phyloP scores from a whole-genome alignment of 2,888 invertebrate genomes.

The Pemphredon lugubris region DNA sequence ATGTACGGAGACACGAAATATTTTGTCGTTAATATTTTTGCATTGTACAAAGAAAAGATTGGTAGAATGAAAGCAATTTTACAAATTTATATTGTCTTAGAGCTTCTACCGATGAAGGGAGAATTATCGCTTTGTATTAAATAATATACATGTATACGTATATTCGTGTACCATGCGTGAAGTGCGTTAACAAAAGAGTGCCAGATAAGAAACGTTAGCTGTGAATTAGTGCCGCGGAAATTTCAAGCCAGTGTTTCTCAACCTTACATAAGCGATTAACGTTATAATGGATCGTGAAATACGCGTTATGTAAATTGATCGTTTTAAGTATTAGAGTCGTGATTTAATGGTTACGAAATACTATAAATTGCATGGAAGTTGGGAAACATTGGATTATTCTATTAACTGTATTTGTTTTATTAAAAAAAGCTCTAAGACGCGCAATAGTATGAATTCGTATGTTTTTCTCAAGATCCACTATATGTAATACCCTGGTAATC shows the following conservation, averaged over 20 bases:
- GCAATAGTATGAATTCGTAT: not conserved
- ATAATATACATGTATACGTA: not conserved
- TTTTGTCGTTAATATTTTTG: not conserved
- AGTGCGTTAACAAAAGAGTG: not conserved
- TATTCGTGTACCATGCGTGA: not conserved
- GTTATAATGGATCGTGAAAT: too few relatives aligned
- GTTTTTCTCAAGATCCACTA: too few relatives aligned
- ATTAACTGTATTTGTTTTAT: not conserved
- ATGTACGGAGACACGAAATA: not conserved
- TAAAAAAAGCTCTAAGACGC: not conserved
- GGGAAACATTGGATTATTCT: too few relatives aligned
- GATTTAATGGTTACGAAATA: too few relatives aligned
- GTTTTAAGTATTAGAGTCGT: too few relatives aligned
- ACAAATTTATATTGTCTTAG: not conserved
- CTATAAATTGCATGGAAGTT: too few relatives aligned
- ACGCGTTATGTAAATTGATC: too few relatives aligned
- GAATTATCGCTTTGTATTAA: too few relatives aligned
- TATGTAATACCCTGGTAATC: too few relatives aligned
- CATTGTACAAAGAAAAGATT: too few relatives aligned
- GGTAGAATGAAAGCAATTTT: not conserved
- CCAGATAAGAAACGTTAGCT: constrained; percentile 3
- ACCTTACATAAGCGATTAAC: not conserved
- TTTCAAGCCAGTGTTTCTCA: not conserved
- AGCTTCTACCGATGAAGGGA: not conserved
- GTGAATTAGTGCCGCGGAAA: constrained; percentile 4